Conservation (phyloP, 2,888 invertebrate genomes). For the Adineta ricciae region DNA sequence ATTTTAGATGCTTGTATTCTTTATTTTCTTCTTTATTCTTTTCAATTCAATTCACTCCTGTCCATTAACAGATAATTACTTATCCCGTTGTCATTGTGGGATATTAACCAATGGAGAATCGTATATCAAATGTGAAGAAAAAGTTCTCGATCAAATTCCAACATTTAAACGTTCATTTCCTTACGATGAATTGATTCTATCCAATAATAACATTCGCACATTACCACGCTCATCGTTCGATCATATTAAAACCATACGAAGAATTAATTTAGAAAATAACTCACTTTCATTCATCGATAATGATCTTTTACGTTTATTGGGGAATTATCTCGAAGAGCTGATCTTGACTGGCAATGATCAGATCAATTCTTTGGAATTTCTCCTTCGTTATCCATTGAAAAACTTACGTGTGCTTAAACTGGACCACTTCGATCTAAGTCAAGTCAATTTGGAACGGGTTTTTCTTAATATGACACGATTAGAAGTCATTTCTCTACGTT, state of each 20-base stretch:
- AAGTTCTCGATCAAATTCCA: background rate
- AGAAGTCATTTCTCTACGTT: background rate
- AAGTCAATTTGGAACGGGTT: background rate
- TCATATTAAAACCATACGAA: background rate
- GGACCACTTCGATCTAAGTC: background rate
- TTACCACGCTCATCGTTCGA: background rate
- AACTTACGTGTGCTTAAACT: conserved; percentile 1
- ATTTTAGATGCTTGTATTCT: background rate
- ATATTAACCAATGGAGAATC: background rate
- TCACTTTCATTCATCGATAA: conserved; percentile 1
- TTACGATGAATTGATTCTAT: background rate
- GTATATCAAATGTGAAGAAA: background rate
- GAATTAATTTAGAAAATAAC: conserved; percentile 11
- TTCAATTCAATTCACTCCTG: background rate
- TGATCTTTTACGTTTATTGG: conserved; percentile 21
- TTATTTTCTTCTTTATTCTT: background rate
- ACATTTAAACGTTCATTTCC: conserved; percentile 17
- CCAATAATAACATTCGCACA: background rate
- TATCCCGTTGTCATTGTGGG: conserved; percentile 14
- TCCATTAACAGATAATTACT: conserved; percentile 19
- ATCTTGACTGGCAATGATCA: background rate
- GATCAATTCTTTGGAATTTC: conserved; percentile 7
- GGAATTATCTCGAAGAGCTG: conserved; percentile 18
- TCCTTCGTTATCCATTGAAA: conserved; percentile 11
- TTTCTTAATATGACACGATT: background rate